Percentiles rank a stretch among this genome's conserved stretches.
Evolutionary conservation across 1,140 invertebrate genomes (phyloP).

Genomic region (Ceratoteleas bidentatus): DNA sequence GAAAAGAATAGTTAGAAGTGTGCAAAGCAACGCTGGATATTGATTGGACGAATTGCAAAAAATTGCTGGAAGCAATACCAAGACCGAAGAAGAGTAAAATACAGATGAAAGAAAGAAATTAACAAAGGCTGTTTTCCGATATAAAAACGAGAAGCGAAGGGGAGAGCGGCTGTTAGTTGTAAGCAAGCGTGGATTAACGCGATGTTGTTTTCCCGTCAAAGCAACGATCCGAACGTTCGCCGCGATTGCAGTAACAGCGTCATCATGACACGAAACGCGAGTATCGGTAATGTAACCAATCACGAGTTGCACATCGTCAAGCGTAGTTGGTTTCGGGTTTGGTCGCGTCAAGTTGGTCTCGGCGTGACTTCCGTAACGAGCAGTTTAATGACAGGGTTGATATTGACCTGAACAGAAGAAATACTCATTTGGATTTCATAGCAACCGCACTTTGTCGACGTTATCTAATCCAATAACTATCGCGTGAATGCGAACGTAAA

Average conservation of each 20-base stretch:
- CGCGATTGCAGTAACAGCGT: slow-evolving; percentile 69
- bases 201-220: slow-evolving; percentile 66
- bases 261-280: slow-evolving; percentile 69
- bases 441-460: slow-evolving; percentile 27
- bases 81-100: slow-evolving; percentile 31
- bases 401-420: slow-evolving; percentile 67
- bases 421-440: slow-evolving; percentile 64
- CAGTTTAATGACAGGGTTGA: slow-evolving; percentile 74
- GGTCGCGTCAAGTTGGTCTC: slow-evolving; percentile 57
- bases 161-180: slow-evolving; percentile 19
- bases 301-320: slow-evolving; percentile 67
- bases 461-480: too few species aligned
- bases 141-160: slow-evolving; percentile 6
- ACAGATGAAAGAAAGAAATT: slow-evolving; percentile 59
- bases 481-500: too few species aligned
- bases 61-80: slow-evolving; percentile 36
- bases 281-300: slow-evolving; percentile 75
- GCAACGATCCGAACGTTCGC: slow-evolving; percentile 66
- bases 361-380: slow-evolving; percentile 69
- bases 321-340: slow-evolving; percentile 59
- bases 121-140: slow-evolving; percentile 46
- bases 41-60: slow-evolving; percentile 37
- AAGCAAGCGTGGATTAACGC: slow-evolving; percentile 53
- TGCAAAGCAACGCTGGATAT: slow-evolving; percentile 11
- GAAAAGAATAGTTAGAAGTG: slow-evolving; percentile 3